Evolutionary conservation across 2,113 vertebrate species (phyloP).

Genomic region (Seriola aureovittata): DNA sequence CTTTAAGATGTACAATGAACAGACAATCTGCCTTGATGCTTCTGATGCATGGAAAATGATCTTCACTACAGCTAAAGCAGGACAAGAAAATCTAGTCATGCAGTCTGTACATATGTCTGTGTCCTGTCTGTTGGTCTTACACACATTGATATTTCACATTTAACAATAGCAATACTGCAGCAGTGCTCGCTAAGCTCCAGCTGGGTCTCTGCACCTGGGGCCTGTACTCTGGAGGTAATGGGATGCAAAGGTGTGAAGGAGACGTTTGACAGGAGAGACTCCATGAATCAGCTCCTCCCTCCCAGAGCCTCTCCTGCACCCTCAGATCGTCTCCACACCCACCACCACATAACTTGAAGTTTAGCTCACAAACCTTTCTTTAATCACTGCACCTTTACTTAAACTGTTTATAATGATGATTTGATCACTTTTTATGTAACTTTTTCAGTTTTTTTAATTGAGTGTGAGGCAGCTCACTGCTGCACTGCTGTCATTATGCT

Average conservation of each 20-base stretch:
- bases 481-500: not conserved
- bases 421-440: not conserved
- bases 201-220: too few species aligned
- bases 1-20: not conserved
- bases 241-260: not conserved
- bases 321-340: not conserved
- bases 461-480: slow-evolving; percentile 1
- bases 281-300: not conserved
- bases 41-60: not conserved
- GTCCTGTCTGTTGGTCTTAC: not conserved
- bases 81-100: not conserved
- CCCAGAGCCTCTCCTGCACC: not conserved
- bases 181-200: not conserved
- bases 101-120: not conserved
- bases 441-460: slow-evolving; percentile 1
- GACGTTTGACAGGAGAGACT: not conserved
- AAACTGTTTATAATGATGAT: not conserved
- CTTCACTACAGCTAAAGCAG: not conserved
- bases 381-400: slow-evolving; percentile 10
- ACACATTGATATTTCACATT: not conserved
- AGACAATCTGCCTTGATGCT: not conserved
- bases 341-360: slow-evolving; percentile 39
- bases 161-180: slow-evolving; percentile 25
- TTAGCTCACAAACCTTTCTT: slow-evolving; percentile 10
- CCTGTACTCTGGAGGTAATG: not conserved